Evolutionary conservation across 2,797 vertebrate genomes (phyloP).

Genomic region (Hydrocynus forskahlii): DNA sequence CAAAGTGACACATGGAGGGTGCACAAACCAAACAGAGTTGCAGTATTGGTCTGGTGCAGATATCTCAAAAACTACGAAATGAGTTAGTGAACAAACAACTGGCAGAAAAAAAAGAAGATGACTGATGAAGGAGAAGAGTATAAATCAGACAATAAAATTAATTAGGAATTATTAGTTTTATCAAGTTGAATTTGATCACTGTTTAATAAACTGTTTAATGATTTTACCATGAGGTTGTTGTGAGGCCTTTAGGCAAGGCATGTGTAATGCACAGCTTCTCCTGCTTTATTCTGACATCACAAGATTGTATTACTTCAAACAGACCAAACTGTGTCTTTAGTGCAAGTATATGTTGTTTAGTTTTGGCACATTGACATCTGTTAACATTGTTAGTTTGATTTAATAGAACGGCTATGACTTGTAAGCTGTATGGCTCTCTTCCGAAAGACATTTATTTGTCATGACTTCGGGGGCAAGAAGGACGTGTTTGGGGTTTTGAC

Average conservation of each 20-base stretch:
- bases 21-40: too few relatives aligned
- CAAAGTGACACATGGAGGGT: too few relatives aligned
- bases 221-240: neutral
- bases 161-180: neutral
- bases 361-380: constrained; percentile 9
- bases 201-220: neutral
- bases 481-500: constrained; percentile 25
- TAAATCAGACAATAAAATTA: neutral
- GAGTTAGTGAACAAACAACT: too few relatives aligned
- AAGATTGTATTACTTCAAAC: neutral
- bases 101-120: too few relatives aligned
- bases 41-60: too few relatives aligned
- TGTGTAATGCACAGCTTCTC: neutral
- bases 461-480: constrained; percentile 18
- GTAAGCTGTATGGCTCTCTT: neutral
- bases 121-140: neutral
- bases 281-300: neutral
- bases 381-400: neutral
- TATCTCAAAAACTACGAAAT: too few relatives aligned
- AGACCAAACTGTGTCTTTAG: neutral
- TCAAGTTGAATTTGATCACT: neutral
- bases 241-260: neutral
- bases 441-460: constrained; percentile 36
- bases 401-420: neutral
- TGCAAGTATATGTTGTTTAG: neutral